These are phyloP conservation scores for Epirrita christyi DNA, from an alignment of 2,888 invertebrate species.

Conservation along the genomic window DNA sequence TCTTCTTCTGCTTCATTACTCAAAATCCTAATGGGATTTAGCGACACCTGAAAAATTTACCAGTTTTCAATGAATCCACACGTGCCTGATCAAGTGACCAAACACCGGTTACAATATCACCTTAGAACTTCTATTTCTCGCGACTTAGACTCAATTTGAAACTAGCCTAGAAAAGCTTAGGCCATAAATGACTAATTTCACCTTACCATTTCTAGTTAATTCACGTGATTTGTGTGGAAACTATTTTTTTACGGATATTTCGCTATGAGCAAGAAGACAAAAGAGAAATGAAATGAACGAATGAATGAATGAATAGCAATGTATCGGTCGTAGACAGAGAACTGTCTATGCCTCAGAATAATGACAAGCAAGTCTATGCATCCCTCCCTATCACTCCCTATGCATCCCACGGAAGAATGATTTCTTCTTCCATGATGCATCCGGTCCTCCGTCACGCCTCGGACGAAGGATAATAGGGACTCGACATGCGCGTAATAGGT, in stretches of 20 bases:
- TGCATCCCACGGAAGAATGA: too few species aligned
- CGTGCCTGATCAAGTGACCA: constrained; percentile 48
- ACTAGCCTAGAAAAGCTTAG: background rate
- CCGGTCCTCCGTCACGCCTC: too few species aligned
- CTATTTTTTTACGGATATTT: constrained; percentile 5
- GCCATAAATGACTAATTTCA: constrained; percentile 14
- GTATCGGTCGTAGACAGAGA: too few species aligned
- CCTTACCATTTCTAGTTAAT: constrained; percentile 23
- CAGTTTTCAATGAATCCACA: constrained; percentile 49
- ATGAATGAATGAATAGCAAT: background rate
- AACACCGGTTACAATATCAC: constrained; percentile 52
- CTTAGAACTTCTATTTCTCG: constrained; percentile 26
- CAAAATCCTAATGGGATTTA: constrained; percentile 97
- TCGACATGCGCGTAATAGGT: too few species aligned
- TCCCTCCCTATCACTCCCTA: too few species aligned
- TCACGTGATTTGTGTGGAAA: constrained; percentile 18
- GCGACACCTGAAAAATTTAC: constrained; percentile 86
- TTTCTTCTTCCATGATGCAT: too few species aligned
- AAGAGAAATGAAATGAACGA: constrained; percentile 7
- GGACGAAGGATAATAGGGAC: too few species aligned
- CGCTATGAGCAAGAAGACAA: constrained; percentile 9
- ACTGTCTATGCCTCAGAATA: too few species aligned
- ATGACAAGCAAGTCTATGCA: too few species aligned
- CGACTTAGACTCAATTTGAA: background rate
- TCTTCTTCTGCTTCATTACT: constrained; percentile 99